A percentile compares a stretch with the other conserved stretches of the same genome.
Conservation (phyloP, 37 sponge, comb jelly and placozoan species). For the Cladorhizidae sp. region DNA sequence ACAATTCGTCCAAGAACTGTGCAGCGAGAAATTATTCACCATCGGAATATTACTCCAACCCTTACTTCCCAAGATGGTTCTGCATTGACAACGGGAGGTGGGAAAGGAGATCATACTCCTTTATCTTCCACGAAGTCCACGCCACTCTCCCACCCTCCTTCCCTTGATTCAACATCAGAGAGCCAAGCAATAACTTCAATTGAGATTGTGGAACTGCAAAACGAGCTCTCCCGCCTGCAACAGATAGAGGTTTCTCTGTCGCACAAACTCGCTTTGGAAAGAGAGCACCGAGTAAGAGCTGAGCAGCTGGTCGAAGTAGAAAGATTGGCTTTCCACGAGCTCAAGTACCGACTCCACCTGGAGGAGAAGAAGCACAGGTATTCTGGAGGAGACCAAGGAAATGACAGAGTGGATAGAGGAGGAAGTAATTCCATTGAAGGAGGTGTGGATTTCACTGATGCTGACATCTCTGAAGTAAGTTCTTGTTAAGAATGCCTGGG, state of each 20-base stretch:
- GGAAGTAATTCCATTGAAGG: not conserved
- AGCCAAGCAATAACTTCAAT: no score
- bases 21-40: no score
- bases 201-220: not conserved
- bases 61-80: no score
- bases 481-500: no score
- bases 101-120: no score
- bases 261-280: conserved; percentile 55
- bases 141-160: no score
- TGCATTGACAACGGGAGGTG: no score
- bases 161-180: no score
- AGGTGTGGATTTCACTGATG: not conserved
- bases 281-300: conserved; percentile 56
- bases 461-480: not conserved
- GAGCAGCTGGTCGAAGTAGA: conserved; percentile 57
- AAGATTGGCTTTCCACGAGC: conserved; percentile 55
- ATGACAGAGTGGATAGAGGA: no score
- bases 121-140: no score
- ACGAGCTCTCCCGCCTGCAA: conserved; percentile 8
- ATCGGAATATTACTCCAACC: no score
- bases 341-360: conserved; percentile 30
- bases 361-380: conserved; percentile 1
- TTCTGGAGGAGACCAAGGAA: not conserved
- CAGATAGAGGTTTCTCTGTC: conserved; percentile 12
- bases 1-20: no score